Evolutionary conservation across 2,888 invertebrate species (phyloP).

Genomic region (Ischnus inquisitorius): DNA sequence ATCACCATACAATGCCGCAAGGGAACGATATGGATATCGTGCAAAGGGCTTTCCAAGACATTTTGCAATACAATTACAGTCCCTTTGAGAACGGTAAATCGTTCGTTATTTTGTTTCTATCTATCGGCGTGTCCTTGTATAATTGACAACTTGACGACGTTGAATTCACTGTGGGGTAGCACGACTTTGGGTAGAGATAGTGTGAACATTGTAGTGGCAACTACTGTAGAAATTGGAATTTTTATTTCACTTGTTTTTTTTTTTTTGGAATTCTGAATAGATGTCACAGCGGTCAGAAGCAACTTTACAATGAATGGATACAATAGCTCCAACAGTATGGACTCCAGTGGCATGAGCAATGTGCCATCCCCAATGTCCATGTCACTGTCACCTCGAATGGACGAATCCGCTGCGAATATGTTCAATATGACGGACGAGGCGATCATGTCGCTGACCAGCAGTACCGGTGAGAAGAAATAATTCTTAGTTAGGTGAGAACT

Average conservation of each 20-base stretch:
- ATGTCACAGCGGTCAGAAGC: conserved; percentile 10
- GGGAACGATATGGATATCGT: conserved; percentile 70
- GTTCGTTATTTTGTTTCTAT: neutral
- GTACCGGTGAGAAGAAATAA: conserved; percentile 63
- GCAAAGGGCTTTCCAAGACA: conserved; percentile 60
- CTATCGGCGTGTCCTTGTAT: conserved; percentile 11
- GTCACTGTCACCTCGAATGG: conserved; percentile 71
- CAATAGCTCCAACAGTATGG: conserved; percentile 69
- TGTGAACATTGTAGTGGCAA: neutral
- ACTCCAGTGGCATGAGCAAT: conserved; percentile 72
- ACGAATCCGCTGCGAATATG: conserved; percentile 53
- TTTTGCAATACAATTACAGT: conserved; percentile 59
- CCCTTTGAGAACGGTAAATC: conserved; percentile 73
- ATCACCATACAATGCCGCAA: conserved; percentile 73
- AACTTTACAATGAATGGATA: conserved; percentile 70
- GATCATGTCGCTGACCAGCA: conserved; percentile 71
- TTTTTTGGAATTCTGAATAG: conserved; percentile 11
- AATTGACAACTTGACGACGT: neutral
- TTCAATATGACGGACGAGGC: conserved; percentile 60
- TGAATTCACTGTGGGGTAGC: neutral
- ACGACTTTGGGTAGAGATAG: neutral
- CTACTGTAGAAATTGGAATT: neutral
- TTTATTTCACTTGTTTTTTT: neutral
- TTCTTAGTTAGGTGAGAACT: no score
- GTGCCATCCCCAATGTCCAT: conserved; percentile 74